Base-by-base conservation (phyloP, 2,888 invertebrate species). In the Pheosia gnoma region DNA sequence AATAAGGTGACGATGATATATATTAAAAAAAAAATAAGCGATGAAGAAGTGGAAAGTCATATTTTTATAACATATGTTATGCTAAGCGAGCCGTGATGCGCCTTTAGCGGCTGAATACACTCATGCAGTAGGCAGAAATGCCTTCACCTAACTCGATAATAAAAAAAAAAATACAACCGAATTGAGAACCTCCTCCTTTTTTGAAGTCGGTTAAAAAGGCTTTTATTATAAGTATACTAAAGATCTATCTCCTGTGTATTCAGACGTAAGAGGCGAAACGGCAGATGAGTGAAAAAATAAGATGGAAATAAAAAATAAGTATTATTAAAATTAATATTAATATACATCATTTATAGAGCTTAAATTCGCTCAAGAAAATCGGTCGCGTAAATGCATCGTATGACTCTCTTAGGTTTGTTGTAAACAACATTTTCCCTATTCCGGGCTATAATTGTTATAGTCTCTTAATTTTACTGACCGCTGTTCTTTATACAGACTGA, bases 21-120 rank as follows among this genome's bases (percentile, higher is more conserved):
- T 25, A n/a, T 43, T 61, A 59, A 55, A 63, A 9, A 41, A 37
- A 25, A n/a, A 13, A 25, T 25, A 1, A 1, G 11, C 41, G 57
- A 57, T 57, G 47, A 62, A 38, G 59, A 36, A 36, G 53, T 53
- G 25, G 57, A 55, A 63, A 68, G 59, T 67, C 45, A 74, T 77
- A 76, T 77, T 78, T 80, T 80, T 77, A 70, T 77, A 80, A 71
- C 70, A 72, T 78, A 76, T 71, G 72, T 78, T 80, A 78, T 78
- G 76, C 74, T 75, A 70, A 67, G 63, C 49, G 61, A 59, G 13
- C 13, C 58, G 59, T 59, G 47, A 60, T 57, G 55, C 25, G 51
- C 54, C 25, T 52, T 52, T 11, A 5, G 9, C 11, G 47, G n/a
- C 47, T n/a, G 47, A n/a, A 47, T n/a, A n/a, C 45, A 11, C 45